Base-by-base conservation (phyloP, 2,797 vertebrate genomes). In the Pantherophis alleghaniensis region DNA sequence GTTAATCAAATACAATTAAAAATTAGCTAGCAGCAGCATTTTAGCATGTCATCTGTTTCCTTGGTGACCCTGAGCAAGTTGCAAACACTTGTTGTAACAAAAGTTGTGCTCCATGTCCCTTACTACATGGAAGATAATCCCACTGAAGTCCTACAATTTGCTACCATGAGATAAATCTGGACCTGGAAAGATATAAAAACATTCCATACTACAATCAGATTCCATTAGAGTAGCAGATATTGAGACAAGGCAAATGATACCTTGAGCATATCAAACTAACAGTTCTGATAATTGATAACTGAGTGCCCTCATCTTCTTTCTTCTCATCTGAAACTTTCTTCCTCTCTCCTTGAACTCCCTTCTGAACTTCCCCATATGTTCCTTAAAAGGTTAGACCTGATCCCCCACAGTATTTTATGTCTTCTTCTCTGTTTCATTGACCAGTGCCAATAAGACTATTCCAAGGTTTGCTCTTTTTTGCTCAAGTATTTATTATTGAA, bases 191-290 rank as follows among this genome's bases (percentile, higher is more conserved):
- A 97, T 93, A 96, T 97, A 98, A 97, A 97, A 98, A 96, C 90
- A 83, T 96, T 97, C 97, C 97, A 96, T 96, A 92, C 95, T 96
- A 94, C 91, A 89, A 96, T 98, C 97, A 97, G 97, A 97, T 97
- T 97, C 95, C 97, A 98, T 98, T 97, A 98, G 97, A 96, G 94
- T 18, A 3, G 96, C 94, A 83, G 98, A 98, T 98, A 98, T 98
- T 98, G 98, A 98, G 98, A 97, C 97, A 98, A 97, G 95, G 95
- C 95, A 97, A 96, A 97, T 96, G 96, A 96, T 97, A 97, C 96
- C 96, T 95, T 93, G 97, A 97, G 96, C 95, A 95, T 95, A 97
- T 97, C 96, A 55, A 95, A 96, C 96, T 97, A 98, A 98, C 98
- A 97, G 95, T 94, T 98, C 96, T 95, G 95, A 97, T 98, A 96